A percentile compares a stretch with the other conserved stretches of the same genome.
Evolutionary conservation across 2,888 invertebrate species (phyloP).

Genomic region (Penaeus monodon): DNA sequence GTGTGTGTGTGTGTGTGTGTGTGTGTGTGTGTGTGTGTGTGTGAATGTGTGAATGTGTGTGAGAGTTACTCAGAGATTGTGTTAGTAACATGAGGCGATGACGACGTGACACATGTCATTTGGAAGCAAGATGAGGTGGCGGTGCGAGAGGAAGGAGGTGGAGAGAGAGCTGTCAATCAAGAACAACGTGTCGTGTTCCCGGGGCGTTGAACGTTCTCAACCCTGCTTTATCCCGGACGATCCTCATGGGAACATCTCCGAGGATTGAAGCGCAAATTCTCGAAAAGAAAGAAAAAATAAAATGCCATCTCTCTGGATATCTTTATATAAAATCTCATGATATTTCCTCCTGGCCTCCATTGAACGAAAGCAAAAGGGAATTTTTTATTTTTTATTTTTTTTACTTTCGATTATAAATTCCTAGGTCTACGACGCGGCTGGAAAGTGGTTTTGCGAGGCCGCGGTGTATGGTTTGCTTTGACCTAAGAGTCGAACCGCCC

Average conservation of each 20-base stretch:
- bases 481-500: constrained; percentile 15
- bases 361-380: no score
- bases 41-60: neutral
- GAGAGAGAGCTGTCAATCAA: neutral
- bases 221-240: no score
- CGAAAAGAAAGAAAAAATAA: no score
- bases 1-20: no score
- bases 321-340: no score
- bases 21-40: no score
- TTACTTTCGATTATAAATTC: no score
- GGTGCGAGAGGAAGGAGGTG: neutral
- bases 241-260: no score
- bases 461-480: constrained; percentile 34
- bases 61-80: neutral
- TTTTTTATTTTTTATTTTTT: no score
- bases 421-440: constrained; percentile 5
- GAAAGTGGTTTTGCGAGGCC: constrained; percentile 9
- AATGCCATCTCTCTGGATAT: no score
- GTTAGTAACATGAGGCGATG: neutral
- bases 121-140: constrained; percentile 11
- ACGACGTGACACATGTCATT: constrained; percentile 1
- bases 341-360: no score
- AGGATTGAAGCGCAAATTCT: no score
- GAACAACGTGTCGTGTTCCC: constrained; percentile 5
- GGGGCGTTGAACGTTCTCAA: neutral